These are phyloP conservation scores for Cheumatopsyche charites DNA, from an alignment of 1,140 invertebrate genomes.

Conservation along the genomic window DNA sequence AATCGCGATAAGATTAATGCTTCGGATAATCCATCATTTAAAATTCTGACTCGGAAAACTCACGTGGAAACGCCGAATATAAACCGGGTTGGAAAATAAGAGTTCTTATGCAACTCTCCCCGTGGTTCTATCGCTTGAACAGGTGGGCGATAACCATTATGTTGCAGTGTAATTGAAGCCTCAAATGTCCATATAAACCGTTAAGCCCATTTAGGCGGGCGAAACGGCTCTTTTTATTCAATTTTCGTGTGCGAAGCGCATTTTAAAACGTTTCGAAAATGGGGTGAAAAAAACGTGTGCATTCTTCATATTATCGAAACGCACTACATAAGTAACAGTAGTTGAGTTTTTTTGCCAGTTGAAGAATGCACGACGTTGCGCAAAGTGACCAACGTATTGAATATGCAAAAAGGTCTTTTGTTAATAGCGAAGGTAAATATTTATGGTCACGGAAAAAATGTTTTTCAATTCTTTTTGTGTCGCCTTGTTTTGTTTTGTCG, in stretches of 20 bases:
- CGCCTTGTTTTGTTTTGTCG: background rate
- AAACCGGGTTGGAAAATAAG: background rate
- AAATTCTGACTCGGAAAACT: background rate
- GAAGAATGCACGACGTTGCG: no score
- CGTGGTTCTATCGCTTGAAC: constrained; percentile 24
- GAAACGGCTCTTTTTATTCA: no score
- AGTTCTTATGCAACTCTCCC: constrained; percentile 25
- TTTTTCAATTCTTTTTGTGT: constrained; percentile 4
- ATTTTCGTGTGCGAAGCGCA: no score
- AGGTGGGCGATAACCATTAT: constrained; percentile 47
- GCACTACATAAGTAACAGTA: background rate
- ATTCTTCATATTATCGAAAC: no score
- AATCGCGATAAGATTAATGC: constrained; percentile 25
- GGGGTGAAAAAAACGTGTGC: no score
- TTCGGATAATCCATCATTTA: constrained; percentile 2
- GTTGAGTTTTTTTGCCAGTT: no score
- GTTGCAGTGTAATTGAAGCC: constrained; percentile 30
- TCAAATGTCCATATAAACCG: constrained; percentile 28
- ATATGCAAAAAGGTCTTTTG: constrained; percentile 8
- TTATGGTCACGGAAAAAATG: constrained; percentile 8
- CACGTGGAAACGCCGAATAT: background rate
- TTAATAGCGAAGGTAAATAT: background rate
- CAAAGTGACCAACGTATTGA: background rate
- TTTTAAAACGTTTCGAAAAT: no score
- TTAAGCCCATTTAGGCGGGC: background rate